Base-by-base conservation (phyloP, 2,797 vertebrate genomes). In the Peromyscus nudipes region DNA sequence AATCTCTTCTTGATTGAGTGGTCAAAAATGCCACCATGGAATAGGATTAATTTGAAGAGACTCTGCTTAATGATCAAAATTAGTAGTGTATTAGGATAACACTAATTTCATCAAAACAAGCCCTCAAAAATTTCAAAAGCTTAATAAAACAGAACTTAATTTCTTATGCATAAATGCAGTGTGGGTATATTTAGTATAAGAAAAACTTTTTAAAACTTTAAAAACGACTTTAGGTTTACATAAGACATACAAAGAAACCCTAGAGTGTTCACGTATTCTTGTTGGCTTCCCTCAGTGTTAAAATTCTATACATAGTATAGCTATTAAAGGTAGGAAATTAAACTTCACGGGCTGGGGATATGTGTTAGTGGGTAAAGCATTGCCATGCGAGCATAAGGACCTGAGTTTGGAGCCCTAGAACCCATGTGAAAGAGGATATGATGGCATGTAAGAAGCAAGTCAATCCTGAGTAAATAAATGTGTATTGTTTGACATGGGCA, bases 81-180 rank as follows among this genome's bases (percentile, higher is more conserved):
- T 67, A 69, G 6, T n/a, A 81, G 62, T 88, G 52, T 92, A 95
- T 95, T 95, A 92, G 21, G 49, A 88, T 92, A 89, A 85, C 21
- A 88, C 27, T 91, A 89, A 96, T 93, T 97, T 96, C 43, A 88
- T 93, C 96, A 90, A 87, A 75, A 77, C 79, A 93, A 92, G 13
- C 14, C 5, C 40, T 89, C 55, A 89, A 79, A 79, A 73, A 60
- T 85, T 94, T 95, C 31, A 96, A 95, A 97, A 88, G 31, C 60
- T 97, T 96, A 92, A 92, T 73, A 94, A 62, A 92, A 91, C 75
- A 88, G 52, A 92, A 95, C 86, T 90, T 97, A 95, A 94, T 92
- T 95, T 97, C 76, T 92, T 92, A 92, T 12, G 77, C 69, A 76
- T 2, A 84, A 95, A 79, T 80, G 31, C 40, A 96, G 25, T 71